Evolutionary conservation across 2,113 vertebrate species (phyloP).

Genomic region (Ammospiza nelsoni): DNA sequence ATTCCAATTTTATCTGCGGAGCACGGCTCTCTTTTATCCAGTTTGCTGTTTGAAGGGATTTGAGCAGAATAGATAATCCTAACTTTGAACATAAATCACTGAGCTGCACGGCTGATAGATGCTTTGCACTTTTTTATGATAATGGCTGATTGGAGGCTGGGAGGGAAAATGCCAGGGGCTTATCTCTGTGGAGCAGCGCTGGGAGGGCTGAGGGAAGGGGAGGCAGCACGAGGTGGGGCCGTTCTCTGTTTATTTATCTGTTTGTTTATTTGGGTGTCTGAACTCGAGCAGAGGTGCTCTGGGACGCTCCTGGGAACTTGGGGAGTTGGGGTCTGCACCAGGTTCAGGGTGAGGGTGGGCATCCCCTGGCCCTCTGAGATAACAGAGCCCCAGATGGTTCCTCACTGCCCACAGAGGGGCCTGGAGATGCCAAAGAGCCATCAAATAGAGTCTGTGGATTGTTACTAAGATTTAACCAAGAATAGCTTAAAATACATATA

Average conservation of each 20-base stretch:
- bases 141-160: conserved; percentile 81
- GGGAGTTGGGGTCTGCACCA: background rate
- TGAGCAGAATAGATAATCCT: conserved; percentile 91
- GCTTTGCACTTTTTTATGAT: conserved; percentile 91
- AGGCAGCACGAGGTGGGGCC: background rate
- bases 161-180: conserved; percentile 87
- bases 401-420: background rate
- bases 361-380: accelerated
- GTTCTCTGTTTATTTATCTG: background rate
- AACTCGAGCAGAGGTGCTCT: background rate
- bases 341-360: background rate
- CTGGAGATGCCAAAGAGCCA: background rate
- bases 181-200: conserved; percentile 89
- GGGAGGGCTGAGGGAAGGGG: conserved; percentile 21
- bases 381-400: background rate
- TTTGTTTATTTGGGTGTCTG: background rate
- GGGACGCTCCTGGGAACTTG: background rate
- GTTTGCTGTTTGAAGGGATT: conserved; percentile 95
- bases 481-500: background rate
- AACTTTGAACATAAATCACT: conserved; percentile 95
- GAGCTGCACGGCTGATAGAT: conserved; percentile 81
- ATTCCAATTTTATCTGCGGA: conserved; percentile 83
- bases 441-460: background rate
- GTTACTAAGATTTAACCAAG: background rate
- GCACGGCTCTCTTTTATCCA: conserved; percentile 83